Conservation (phyloP, 64 coral and sea anemone species). For the Montipora foliosa region DNA sequence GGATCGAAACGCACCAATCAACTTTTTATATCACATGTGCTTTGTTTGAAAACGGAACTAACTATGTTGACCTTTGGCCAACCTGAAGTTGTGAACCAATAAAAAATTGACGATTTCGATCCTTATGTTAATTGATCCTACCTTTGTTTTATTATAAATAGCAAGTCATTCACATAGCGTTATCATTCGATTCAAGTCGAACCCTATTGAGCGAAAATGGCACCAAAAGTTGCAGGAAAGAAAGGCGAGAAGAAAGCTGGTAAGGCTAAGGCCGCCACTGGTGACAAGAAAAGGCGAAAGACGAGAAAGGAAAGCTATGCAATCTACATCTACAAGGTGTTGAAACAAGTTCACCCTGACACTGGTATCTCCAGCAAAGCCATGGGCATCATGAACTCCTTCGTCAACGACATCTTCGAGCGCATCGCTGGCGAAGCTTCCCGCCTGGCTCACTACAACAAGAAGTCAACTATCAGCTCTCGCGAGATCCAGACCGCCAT, state of each 20-base stretch:
- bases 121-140: background rate
- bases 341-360: slow-evolving; percentile 68
- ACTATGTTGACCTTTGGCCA: background rate
- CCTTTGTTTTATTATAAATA: slow-evolving; percentile 1
- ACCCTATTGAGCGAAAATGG: background rate
- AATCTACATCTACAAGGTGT: slow-evolving; percentile 72
- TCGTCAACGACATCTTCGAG: slow-evolving; percentile 86
- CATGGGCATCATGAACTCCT: slow-evolving; percentile 80
- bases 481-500: slow-evolving; percentile 60
- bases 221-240: slow-evolving; percentile 42
- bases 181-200: background rate
- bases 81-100: background rate
- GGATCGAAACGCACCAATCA: background rate
- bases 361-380: slow-evolving; percentile 74
- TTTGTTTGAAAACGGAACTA: background rate
- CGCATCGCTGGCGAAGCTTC: slow-evolving; percentile 67
- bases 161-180: background rate
- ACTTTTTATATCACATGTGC: background rate
- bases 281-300: slow-evolving; percentile 26
- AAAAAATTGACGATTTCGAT: slow-evolving; percentile 16
- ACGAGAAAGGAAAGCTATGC: slow-evolving; percentile 69
- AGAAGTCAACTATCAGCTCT: slow-evolving; percentile 59
- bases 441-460: slow-evolving; percentile 72
- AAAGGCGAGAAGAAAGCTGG: slow-evolving; percentile 50
- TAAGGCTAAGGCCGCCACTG: slow-evolving; percentile 32